A percentile compares a stretch with the other conserved stretches of the same genome.
These are phyloP conservation scores for Tringa solitaria DNA, from an alignment of 2,113 vertebrate species.

Conservation along the genomic window DNA sequence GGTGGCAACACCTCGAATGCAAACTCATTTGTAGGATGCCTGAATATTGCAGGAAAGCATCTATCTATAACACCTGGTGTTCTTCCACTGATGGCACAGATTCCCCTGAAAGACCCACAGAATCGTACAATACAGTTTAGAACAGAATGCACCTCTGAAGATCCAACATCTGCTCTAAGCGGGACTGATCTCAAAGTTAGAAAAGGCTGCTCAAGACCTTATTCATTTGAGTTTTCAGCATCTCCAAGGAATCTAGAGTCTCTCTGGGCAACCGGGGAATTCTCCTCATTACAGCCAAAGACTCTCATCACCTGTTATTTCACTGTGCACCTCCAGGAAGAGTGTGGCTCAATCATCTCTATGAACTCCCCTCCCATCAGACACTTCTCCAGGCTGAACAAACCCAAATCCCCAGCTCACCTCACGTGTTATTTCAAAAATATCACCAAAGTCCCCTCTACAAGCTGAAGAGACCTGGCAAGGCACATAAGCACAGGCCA, in stretches of 20 bases:
- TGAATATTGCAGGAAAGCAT: neutral
- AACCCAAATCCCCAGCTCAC: neutral
- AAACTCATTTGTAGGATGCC: neutral
- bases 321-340: neutral
- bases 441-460: neutral
- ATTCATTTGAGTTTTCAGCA: neutral
- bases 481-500: neutral
- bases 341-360: neutral
- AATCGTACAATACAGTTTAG: neutral
- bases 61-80: neutral
- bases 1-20: neutral
- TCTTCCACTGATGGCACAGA: neutral
- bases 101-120: neutral
- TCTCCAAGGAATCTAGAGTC: neutral
- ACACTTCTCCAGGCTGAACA: neutral
- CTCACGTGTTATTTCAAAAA: neutral
- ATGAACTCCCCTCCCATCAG: neutral
- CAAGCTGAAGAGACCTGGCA: neutral
- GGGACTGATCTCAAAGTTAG: neutral
- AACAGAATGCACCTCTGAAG: neutral
- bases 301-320: neutral
- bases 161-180: neutral
- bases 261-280: neutral
- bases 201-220: neutral
- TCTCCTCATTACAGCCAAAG: neutral